These are phyloP conservation scores for Acrocephalus kingi DNA, from an alignment of 2,113 vertebrate genomes.

Conservation along the genomic window DNA sequence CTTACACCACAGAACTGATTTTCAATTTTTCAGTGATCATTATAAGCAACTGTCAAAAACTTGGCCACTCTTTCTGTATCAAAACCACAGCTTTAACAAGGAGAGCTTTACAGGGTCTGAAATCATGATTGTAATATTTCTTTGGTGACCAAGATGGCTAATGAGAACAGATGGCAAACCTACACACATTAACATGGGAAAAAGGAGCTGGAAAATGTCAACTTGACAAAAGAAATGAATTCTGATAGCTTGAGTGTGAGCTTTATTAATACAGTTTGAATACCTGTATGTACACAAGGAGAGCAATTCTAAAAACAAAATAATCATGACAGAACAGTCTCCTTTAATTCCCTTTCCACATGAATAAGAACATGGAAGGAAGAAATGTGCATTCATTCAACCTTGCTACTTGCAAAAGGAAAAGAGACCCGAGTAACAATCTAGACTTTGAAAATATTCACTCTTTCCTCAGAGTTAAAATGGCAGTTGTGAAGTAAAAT, in stretches of 20 bases:
- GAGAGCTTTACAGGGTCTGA: conserved; percentile 30
- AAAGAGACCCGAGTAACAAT: neutral
- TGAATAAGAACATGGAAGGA: conserved; percentile 24
- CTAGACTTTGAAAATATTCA: neutral
- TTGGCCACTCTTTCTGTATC: neutral
- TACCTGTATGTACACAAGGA: neutral
- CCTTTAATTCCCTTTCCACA: neutral
- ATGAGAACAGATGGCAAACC: conserved; percentile 59
- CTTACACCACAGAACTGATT: neutral
- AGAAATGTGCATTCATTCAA: neutral
- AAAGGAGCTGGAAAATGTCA: conserved; percentile 27
- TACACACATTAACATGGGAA: neutral
- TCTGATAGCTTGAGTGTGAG: conserved; percentile 8
- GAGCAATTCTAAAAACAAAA: neutral
- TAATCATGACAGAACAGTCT: neutral
- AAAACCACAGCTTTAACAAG: conserved; percentile 31
- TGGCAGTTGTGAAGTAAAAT: conserved; percentile 5
- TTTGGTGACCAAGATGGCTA: conserved; percentile 9
- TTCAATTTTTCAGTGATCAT: neutral
- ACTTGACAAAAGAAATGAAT: conserved; percentile 28
- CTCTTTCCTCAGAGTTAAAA: conserved; percentile 31
- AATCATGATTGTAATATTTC: neutral
- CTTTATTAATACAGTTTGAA: conserved; percentile 46
- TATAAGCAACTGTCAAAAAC: neutral
- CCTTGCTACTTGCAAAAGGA: neutral